These are phyloP conservation scores for Rhodeus uyekii DNA, from an alignment of 2,797 vertebrate species.

Conservation along the genomic window DNA sequence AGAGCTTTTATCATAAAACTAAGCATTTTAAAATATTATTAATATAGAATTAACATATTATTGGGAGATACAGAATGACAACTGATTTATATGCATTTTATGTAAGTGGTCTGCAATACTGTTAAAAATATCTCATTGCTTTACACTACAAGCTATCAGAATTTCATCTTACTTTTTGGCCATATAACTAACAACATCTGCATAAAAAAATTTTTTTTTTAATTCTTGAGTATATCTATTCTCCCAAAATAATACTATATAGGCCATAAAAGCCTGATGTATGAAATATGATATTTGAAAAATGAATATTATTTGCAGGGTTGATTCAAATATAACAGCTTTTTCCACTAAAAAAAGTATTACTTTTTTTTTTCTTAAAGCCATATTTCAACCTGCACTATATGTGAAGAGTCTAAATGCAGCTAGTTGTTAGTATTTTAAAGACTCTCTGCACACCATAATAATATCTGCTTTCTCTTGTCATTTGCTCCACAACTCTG, in stretches of 20 bases:
- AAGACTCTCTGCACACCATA: constrained; percentile 51
- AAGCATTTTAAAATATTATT: neutral
- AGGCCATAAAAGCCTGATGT: neutral
- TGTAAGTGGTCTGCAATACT: neutral
- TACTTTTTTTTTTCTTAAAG: constrained; percentile 40
- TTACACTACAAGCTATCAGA: neutral
- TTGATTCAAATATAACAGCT: constrained; percentile 2
- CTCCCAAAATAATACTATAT: neutral
- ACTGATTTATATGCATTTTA: neutral
- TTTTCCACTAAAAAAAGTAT: constrained; percentile 43
- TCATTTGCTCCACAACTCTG: constrained; percentile 55
- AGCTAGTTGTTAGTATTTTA: constrained; percentile 62
- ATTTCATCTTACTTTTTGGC: neutral
- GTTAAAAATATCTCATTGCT: neutral
- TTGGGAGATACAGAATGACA: neutral
- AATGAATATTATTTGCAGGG: neutral
- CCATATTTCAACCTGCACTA: constrained; percentile 43
- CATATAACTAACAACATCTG: neutral
- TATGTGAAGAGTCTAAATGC: constrained; percentile 56
- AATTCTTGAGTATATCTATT: neutral
- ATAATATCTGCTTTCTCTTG: constrained; percentile 53
- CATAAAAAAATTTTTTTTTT: neutral
- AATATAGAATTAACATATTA: no score
- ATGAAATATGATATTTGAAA: neutral
- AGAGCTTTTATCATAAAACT: neutral